These are phyloP conservation scores for Harmothoe impar DNA, from an alignment of 2,888 invertebrate species.

Conservation along the genomic window DNA sequence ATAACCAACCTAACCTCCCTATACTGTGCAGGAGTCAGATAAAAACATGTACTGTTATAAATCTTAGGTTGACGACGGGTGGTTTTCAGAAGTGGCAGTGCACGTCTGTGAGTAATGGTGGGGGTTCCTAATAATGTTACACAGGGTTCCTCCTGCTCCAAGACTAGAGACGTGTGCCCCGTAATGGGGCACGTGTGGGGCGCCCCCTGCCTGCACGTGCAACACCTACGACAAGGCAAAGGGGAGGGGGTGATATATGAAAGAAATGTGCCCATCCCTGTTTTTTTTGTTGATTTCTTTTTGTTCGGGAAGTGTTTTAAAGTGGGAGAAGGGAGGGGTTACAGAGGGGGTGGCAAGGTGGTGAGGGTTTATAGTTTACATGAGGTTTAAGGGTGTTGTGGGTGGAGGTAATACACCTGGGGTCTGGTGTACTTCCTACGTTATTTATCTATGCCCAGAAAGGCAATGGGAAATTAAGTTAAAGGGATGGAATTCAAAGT, in stretches of 20 bases:
- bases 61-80: no score
- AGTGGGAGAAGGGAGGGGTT: no score
- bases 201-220: not conserved
- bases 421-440: not conserved
- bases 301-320: no score
- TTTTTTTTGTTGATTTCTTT: not conserved
- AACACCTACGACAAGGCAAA: not conserved
- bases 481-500: no score
- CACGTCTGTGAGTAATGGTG: no score
- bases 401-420: not conserved
- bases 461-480: no score
- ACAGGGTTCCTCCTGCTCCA: not conserved
- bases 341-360: conserved; percentile 5
- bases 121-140: not conserved
- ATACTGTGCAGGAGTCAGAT: no score
- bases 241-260: not conserved
- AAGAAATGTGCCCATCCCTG: not conserved
- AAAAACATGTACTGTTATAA: no score
- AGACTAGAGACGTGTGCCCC: not conserved
- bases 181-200: conserved; percentile 21
- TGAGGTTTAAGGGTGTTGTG: not conserved
- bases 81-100: no score
- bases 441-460: not conserved
- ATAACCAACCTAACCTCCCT: no score
- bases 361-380: not conserved